These are phyloP conservation scores for Amaurobius ferox DNA, from an alignment of 2,888 invertebrate genomes.

Conservation along the genomic window DNA sequence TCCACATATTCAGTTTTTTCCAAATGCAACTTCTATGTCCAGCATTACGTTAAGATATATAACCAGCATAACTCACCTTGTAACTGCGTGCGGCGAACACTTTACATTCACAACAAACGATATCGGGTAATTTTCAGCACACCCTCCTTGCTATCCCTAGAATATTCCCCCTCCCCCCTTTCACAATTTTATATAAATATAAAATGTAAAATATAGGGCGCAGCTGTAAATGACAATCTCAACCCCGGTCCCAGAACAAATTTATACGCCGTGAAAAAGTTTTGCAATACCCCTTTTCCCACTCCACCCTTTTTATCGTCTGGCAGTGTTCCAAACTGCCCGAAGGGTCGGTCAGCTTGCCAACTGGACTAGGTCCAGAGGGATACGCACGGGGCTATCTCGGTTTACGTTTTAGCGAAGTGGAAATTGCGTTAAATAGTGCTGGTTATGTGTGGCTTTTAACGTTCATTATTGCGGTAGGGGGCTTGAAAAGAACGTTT, in stretches of 20 bases:
- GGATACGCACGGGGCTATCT: not conserved
- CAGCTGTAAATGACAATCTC: constrained; percentile 16
- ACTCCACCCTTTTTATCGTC: not conserved
- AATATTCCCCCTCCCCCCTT: not conserved
- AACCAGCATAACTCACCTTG: constrained; percentile 17
- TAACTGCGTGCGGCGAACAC: not conserved
- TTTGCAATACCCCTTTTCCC: not conserved
- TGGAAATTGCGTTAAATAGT: constrained; percentile 12
- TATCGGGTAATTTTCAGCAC: not conserved
- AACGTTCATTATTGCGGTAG: not conserved
- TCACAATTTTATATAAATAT: not conserved
- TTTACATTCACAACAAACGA: constrained; percentile 23
- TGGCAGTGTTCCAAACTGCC: constrained; percentile 42
- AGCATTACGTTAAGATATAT: too few relatives aligned
- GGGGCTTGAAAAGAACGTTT: too few relatives aligned
- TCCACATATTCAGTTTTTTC: too few relatives aligned
- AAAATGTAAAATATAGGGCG: not conserved
- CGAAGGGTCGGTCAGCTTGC: constrained; percentile 32
- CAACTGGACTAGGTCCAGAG: constrained; percentile 59
- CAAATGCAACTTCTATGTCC: too few relatives aligned
- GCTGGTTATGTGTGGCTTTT: not conserved
- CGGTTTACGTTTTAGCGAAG: constrained; percentile 2
- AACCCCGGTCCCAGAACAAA: constrained; percentile 5
- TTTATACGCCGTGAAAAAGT: constrained; percentile 17
- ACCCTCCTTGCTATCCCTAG: not conserved